Evolutionary conservation across 2,113 vertebrate genomes (phyloP), one percentile per base, ranked within the genome.

Genomic region (Rhinichthys klamathensis): DNA sequence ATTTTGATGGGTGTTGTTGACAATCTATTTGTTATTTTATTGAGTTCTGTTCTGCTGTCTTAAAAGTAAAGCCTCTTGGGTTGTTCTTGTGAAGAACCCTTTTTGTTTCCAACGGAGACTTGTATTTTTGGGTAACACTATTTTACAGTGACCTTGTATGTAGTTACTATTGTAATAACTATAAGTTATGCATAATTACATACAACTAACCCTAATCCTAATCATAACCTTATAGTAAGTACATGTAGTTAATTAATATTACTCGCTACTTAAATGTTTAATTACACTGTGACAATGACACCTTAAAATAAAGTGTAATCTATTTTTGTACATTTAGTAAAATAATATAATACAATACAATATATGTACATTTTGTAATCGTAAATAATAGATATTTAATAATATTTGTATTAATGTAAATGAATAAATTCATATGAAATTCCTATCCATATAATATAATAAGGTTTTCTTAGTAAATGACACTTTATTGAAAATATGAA

Each of bases 291-390:
- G 0, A 41, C 41, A 41, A 41, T 41, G 41, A 9, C 41, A 41
- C 41, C 41, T 41, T 41, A 41, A 41, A 2, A 41, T 41, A 41
- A 41, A 41, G 38, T 8, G 7, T 41, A 41, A 41, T 9, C 0
- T 41, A 41, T 41, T 41, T 41, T 49, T 74, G 72, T 13, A 74
- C 41, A 44, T 74, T 74, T 74, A 74, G 15, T 32, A 76, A 54
- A 25, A 73, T 44, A 72, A 67, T 67, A 67, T 6, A 16, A 15
- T 30, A 30, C 3, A 67, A 69, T 67, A 67, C 6, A 16, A 15
- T 30, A 30, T 1, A 67, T 67, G 27, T 67, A 35, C 15, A 67
- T 67, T 67, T 67, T 4, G 32, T 16, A 1, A 67, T 67, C 9
- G 6, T 67, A 56, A 56, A 18, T 18, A 10, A 67, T 1, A 18